A percentile compares a stretch with the other conserved stretches of the same genome.
Conservation (phyloP, 2,888 invertebrate genomes). For the Ophraella communa region DNA sequence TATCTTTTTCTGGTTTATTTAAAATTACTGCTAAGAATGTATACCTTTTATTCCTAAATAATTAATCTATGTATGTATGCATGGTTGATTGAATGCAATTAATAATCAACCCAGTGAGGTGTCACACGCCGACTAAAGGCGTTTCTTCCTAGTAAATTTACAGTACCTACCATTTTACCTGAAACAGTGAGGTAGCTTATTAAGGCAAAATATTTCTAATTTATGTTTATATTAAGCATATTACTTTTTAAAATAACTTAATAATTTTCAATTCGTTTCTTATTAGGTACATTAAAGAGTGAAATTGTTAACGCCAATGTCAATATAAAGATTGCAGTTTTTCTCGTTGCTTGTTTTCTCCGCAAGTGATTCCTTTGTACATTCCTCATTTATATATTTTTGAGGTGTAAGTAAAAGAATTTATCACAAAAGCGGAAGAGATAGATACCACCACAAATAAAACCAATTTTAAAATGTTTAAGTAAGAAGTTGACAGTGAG, state of each 20-base stretch:
- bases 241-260: not conserved
- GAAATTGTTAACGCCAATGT: no score
- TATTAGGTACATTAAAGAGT: no score
- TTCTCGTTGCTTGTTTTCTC: no score
- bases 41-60: slow-evolving; percentile 3
- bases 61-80: slow-evolving; percentile 11
- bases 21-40: slow-evolving; percentile 6
- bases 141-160: slow-evolving; percentile 1
- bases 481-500: no score
- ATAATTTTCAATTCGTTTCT: no score
- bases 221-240: not conserved
- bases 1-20: slow-evolving; percentile 7
- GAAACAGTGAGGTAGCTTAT: not conserved
- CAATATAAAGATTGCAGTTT: no score
- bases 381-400: no score
- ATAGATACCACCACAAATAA: no score
- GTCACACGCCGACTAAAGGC: slow-evolving; percentile 13
- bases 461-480: no score
- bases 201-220: not conserved
- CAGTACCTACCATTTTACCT: not conserved
- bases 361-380: no score
- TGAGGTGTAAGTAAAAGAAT: no score
- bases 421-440: no score
- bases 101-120: slow-evolving; percentile 18
- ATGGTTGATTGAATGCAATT: slow-evolving; percentile 20